Evolutionary conservation across 1,140 invertebrate species (phyloP), one percentile per base, ranked within the genome.

Genomic region (Formica selysi): DNA sequence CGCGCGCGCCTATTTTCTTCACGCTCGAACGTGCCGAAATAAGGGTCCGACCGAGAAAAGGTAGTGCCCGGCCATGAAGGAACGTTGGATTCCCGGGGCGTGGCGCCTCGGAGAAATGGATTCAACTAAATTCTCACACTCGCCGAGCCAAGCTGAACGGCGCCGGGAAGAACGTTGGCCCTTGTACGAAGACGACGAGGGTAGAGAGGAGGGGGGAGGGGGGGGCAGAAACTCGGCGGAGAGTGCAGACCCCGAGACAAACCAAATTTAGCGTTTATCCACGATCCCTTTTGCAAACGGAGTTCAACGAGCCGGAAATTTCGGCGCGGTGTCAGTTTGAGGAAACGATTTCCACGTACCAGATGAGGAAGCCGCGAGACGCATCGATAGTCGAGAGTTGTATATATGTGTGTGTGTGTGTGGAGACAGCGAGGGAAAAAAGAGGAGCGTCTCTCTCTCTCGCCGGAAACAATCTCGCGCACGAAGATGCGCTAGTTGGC

Each of bases 51-150:
- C 76, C 10, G 57, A 10, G 78, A 68, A 67, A 67, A 68, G 32
- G 36, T 22, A 65, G 73, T 32, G 76, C 59, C 59, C 87, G 51
- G 38, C 54, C 61, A 76, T 74, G 57, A 81, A 67, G 78, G 41
- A 87, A 76, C 38, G 73, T 76, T 70, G 83, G 61, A 86, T 81
- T 61, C 38, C 57, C 41, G 71, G 65, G 59, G 36, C 54, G 44
- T 36, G 83, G 74, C 71, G 54, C 44, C 86, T 80, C 13, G 48
- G 73, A 51, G 48, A 78, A 91, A 91, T 86, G 87, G 85, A 83
- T 84, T 92, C 85, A 87, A 87, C 89, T 92, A 91, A 90, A 91
- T 90, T 92, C 81, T 90, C 87, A 85, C 87, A 89, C 89, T 86
- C 61, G 54, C 57, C 81, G 51, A 71, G 78, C 51, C 57, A 48